These are phyloP conservation scores for Corythoichthys haematopterus DNA, from an alignment of 2,113 vertebrate species.

Conservation along the genomic window DNA sequence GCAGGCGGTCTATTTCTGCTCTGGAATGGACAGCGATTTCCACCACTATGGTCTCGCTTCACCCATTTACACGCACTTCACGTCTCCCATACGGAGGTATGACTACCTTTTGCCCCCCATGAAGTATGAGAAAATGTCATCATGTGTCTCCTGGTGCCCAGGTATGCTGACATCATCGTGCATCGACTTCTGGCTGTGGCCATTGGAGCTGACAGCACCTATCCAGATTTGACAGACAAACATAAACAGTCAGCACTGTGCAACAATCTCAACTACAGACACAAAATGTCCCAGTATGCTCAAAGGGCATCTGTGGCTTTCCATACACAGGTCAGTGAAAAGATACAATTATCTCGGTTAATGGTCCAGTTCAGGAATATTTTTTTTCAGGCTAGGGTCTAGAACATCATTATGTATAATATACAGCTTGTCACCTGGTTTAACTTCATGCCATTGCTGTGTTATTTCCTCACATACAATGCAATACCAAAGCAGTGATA, in stretches of 20 bases:
- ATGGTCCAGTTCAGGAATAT: neutral
- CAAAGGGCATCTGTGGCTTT: slow-evolving; percentile 93
- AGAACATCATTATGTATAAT: no score
- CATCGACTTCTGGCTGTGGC: slow-evolving; percentile 91
- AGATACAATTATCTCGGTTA: neutral
- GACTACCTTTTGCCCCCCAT: neutral
- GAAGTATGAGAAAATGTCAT: no score
- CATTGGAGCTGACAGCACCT: slow-evolving; percentile 85
- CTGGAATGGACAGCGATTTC: slow-evolving; percentile 95
- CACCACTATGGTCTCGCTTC: slow-evolving; percentile 96
- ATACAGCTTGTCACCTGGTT: no score
- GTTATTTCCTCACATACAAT: no score
- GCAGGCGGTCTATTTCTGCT: slow-evolving; percentile 98
- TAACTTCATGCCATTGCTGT: no score
- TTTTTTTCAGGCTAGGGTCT: no score
- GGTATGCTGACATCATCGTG: slow-evolving; percentile 94
- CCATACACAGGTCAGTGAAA: slow-evolving; percentile 84
- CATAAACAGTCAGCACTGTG: slow-evolving; percentile 86
- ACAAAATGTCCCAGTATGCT: slow-evolving; percentile 97
- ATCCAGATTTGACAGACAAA: slow-evolving; percentile 90
- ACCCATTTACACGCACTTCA: slow-evolving; percentile 97
- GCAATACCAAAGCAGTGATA: no score
- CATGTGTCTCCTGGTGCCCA: slow-evolving; percentile 34
- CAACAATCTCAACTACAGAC: slow-evolving; percentile 94
- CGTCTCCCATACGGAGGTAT: slow-evolving; percentile 95